Percentiles rank a stretch among this genome's conserved stretches.
phyloP scores from a whole-genome alignment of 2,888 invertebrate genomes.

The Lobophora halterata region DNA sequence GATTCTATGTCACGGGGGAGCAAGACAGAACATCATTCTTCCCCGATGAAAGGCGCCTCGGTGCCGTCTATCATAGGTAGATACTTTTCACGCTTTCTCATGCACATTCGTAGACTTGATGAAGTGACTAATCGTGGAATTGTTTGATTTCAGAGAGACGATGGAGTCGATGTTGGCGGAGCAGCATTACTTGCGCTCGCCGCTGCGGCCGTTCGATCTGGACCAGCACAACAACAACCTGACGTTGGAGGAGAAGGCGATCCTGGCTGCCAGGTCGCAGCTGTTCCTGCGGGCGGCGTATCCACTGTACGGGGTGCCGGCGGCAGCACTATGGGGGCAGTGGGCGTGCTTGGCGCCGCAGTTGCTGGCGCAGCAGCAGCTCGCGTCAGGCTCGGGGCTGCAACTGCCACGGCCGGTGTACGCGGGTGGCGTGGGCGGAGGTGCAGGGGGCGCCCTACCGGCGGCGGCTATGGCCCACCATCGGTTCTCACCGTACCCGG shows the following conservation, averaged over 20 bases:
- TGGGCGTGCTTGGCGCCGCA: conserved; percentile 86
- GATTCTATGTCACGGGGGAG: conserved; percentile 80
- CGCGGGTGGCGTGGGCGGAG: conserved; percentile 54
- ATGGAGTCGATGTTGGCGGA: conserved; percentile 94
- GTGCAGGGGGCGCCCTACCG: conserved; percentile 34
- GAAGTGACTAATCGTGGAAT: conserved; percentile 35
- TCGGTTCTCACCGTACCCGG: conserved; percentile 82
- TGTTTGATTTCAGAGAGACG: conserved; percentile 85
- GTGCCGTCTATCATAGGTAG: conserved; percentile 76
- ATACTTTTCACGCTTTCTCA: conserved; percentile 43
- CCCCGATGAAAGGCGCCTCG: conserved; percentile 77
- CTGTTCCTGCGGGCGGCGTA: conserved; percentile 86
- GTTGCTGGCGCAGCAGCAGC: conserved; percentile 84
- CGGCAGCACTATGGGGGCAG: conserved; percentile 85
- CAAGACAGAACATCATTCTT: conserved; percentile 76
- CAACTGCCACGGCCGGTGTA: conserved; percentile 77
- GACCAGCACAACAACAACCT: conserved; percentile 87
- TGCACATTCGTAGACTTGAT: conserved; percentile 15
- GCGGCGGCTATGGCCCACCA: conserved; percentile 73
- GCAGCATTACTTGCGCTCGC: conserved; percentile 90
- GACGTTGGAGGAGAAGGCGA: conserved; percentile 88
- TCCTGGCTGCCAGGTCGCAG: conserved; percentile 88
- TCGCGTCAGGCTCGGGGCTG: conserved; percentile 74
- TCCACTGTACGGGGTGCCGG: conserved; percentile 77
- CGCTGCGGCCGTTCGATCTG: conserved; percentile 86